Percentiles rank a stretch among this genome's conserved stretches.
Conservation (phyloP, 2,113 vertebrate genomes). For the Mellivora capensis region DNA sequence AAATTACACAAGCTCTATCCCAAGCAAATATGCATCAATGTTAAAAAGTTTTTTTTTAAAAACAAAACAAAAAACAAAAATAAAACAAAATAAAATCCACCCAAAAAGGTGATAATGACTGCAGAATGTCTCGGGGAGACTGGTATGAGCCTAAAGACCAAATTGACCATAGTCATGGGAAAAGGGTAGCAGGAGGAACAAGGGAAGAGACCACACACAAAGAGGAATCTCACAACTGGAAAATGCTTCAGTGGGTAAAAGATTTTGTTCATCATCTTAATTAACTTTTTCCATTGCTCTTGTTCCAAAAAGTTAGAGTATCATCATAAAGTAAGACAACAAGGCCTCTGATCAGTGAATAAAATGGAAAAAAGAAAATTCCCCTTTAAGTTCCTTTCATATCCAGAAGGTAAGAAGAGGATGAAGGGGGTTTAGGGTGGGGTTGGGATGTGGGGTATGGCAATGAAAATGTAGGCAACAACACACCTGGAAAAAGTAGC, state of each 20-base stretch:
- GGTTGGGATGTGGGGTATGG: not conserved
- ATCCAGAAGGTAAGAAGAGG: slow-evolving; percentile 38
- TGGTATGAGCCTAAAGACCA: slow-evolving; percentile 81
- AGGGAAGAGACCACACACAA: slow-evolving; percentile 42
- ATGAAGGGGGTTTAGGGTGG: not conserved
- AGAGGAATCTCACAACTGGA: slow-evolving; percentile 85
- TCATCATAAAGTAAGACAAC: slow-evolving; percentile 13
- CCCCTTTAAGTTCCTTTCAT: not conserved
- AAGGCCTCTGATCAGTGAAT: slow-evolving; percentile 43
- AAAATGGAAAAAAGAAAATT: not conserved
- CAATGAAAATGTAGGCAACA: slow-evolving; percentile 33
- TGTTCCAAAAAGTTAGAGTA: not conserved
- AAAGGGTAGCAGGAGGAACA: not conserved
- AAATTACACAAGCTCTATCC: slow-evolving; percentile 88
- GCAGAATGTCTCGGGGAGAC: slow-evolving; percentile 89
- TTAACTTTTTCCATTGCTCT: not conserved
- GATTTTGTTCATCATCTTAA: slow-evolving; percentile 40
- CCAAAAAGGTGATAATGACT: slow-evolving; percentile 90
- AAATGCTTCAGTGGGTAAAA: slow-evolving; percentile 58
- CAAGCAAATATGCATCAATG: slow-evolving; percentile 88
- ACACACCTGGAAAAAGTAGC: slow-evolving; percentile 52
- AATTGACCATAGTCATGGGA: slow-evolving; percentile 66
- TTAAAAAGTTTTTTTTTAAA: slow-evolving; percentile 83
- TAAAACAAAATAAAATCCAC: slow-evolving; percentile 85
- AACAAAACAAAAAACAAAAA: slow-evolving; percentile 63